Percentiles rank a stretch among this genome's conserved stretches.
These are phyloP conservation scores for Campoplex nolae DNA, from an alignment of 2,888 invertebrate species.

Conservation along the genomic window DNA sequence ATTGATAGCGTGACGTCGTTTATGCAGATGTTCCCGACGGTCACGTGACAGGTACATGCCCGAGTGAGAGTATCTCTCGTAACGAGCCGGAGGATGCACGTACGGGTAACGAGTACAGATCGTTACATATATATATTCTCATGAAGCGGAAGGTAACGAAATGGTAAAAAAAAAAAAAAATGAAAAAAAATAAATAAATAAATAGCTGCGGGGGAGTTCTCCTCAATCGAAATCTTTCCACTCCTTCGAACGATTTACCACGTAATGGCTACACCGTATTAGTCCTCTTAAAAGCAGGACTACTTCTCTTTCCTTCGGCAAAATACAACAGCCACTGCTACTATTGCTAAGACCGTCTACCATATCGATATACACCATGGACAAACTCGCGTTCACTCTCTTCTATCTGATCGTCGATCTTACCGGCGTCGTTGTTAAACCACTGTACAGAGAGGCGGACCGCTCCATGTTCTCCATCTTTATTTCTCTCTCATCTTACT, in stretches of 20 bases:
- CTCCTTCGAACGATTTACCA: slow-evolving; percentile 66
- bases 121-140: slow-evolving; percentile 67
- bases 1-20: slow-evolving; percentile 66
- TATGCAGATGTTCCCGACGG: slow-evolving; percentile 69
- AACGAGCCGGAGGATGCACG: slow-evolving; percentile 64
- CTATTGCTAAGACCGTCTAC: slow-evolving; percentile 35
- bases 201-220: slow-evolving; percentile 20
- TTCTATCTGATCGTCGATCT: slow-evolving; percentile 68
- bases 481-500: slow-evolving; percentile 31
- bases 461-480: slow-evolving; percentile 38
- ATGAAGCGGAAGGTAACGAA: slow-evolving; percentile 40
- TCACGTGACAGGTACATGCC: slow-evolving; percentile 70
- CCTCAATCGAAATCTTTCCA: slow-evolving; percentile 68
- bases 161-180: slow-evolving; percentile 20
- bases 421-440: slow-evolving; percentile 67
- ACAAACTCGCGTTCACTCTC: slow-evolving; percentile 62
- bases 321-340: slow-evolving; percentile 53
- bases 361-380: slow-evolving; percentile 42
- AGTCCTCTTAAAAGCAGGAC: slow-evolving; percentile 65
- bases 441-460: slow-evolving; percentile 37
- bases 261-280: slow-evolving; percentile 69
- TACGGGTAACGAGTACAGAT: slow-evolving; percentile 69
- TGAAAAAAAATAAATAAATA: too few relatives aligned
- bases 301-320: slow-evolving; percentile 56
- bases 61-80: slow-evolving; percentile 65